A percentile compares a stretch with the other conserved stretches of the same genome.
phyloP scores from a whole-genome alignment of 2,113 vertebrate species.

The Pipa parva region DNA sequence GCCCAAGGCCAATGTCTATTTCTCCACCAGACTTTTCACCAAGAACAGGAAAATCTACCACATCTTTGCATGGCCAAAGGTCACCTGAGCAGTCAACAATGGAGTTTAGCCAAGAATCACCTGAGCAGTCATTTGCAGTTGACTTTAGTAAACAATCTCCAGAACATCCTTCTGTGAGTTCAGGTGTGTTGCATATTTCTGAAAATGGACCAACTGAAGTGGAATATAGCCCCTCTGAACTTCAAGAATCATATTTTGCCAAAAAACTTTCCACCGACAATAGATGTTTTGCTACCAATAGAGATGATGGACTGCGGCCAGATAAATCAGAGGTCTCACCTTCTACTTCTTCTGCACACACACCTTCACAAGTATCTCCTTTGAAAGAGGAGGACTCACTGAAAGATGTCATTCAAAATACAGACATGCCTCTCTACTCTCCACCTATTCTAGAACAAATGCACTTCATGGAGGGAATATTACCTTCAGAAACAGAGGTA shows the following conservation, averaged over 20 bases:
- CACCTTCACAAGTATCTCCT: slow-evolving; percentile 82
- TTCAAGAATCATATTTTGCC: slow-evolving; percentile 60
- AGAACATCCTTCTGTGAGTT: slow-evolving; percentile 70
- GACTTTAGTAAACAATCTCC: slow-evolving; percentile 93
- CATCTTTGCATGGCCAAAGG: slow-evolving; percentile 69
- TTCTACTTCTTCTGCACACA: slow-evolving; percentile 85
- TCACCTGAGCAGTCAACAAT: slow-evolving; percentile 85
- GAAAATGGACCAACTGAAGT: slow-evolving; percentile 95
- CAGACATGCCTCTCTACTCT: slow-evolving; percentile 73
- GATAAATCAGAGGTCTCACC: slow-evolving; percentile 86
- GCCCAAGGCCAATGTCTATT: slow-evolving; percentile 93
- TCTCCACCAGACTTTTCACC: slow-evolving; percentile 90
- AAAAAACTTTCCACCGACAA: slow-evolving; percentile 68
- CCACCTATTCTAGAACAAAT: slow-evolving; percentile 70
- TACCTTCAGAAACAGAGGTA: slow-evolving; percentile 68
- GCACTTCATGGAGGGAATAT: slow-evolving; percentile 63
- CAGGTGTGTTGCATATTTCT: slow-evolving; percentile 67
- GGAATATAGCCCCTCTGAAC: slow-evolving; percentile 82
- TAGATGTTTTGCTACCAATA: slow-evolving; percentile 70
- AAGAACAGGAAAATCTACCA: slow-evolving; percentile 76
- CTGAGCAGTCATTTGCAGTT: slow-evolving; percentile 86
- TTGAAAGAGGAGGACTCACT: slow-evolving; percentile 65
- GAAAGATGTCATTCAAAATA: slow-evolving; percentile 62
- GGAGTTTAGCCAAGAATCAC: slow-evolving; percentile 86
- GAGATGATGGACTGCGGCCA: slow-evolving; percentile 70